These are phyloP conservation scores for Pseudomyrmex pallidus DNA, from an alignment of 1,140 invertebrate species.

Conservation along the genomic window DNA sequence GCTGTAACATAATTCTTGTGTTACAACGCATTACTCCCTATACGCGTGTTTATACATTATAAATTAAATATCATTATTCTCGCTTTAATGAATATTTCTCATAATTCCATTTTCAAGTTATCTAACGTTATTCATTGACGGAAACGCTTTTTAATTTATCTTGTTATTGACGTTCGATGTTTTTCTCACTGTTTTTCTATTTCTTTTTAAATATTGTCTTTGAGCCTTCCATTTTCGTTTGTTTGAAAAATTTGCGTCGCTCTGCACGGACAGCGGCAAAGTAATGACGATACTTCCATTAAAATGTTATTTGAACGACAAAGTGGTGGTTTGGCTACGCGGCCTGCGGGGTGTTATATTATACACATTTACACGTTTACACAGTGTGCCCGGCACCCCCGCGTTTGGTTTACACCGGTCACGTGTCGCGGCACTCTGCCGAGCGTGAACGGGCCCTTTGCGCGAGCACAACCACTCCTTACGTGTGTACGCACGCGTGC, in stretches of 20 bases:
- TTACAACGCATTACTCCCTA: conserved; percentile 2
- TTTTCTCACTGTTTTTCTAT: not conserved
- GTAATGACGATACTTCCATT: conserved; percentile 47
- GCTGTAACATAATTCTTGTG: conserved; percentile 21
- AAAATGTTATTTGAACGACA: conserved; percentile 65
- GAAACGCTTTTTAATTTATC: conserved; percentile 9
- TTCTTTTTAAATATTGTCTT: not conserved
- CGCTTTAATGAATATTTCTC: conserved; percentile 11
- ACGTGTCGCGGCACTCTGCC: conserved; percentile 52
- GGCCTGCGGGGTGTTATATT: conserved; percentile 58
- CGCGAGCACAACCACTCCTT: not conserved
- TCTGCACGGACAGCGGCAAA: conserved; percentile 6
- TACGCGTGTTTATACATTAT: conserved; percentile 6
- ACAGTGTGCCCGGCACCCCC: conserved; percentile 1
- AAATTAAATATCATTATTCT: not conserved
- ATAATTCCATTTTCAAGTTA: not conserved
- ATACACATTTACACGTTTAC: conserved; percentile 61
- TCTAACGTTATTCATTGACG: not conserved
- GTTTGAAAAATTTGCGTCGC: conserved; percentile 57
- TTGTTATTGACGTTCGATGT: not conserved
- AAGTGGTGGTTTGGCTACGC: conserved; percentile 49
- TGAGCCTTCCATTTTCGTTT: conserved; percentile 48
- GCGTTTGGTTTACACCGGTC: conserved; percentile 56
- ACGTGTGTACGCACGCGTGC: conserved; percentile 27
- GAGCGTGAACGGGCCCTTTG: conserved; percentile 6